Conservation (phyloP, 2,888 invertebrate species). For the Hetaerina titia region DNA sequence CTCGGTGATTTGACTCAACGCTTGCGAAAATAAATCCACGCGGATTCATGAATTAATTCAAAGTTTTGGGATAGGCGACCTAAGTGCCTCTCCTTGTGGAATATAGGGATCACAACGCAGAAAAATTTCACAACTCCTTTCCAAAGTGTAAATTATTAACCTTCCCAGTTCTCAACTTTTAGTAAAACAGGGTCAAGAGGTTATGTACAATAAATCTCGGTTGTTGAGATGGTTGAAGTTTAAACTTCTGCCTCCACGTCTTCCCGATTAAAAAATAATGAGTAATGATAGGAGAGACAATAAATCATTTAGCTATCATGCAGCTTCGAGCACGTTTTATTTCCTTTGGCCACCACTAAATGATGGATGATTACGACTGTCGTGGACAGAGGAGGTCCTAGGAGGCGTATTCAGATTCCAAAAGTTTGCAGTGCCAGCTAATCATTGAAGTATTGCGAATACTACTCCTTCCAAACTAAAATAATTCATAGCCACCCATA, state of each 20-base stretch:
- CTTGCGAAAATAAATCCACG: not conserved
- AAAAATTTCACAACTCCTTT: slow-evolving; percentile 42
- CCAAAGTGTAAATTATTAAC: slow-evolving; percentile 17
- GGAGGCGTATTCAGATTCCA: not conserved
- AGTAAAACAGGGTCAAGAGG: slow-evolving; percentile 59
- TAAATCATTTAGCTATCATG: slow-evolving; percentile 12
- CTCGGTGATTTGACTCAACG: not conserved
- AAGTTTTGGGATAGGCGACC: not conserved
- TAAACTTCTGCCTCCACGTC: not conserved
- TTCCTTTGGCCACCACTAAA: not conserved
- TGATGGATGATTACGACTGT: slow-evolving; percentile 24
- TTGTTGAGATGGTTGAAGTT: not conserved
- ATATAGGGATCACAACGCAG: not conserved
- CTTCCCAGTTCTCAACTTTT: slow-evolving; percentile 15
- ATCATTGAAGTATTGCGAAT: not conserved
- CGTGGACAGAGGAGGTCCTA: not conserved
- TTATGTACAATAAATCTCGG: slow-evolving; percentile 43
- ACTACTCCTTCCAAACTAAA: not conserved
- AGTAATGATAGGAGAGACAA: slow-evolving; percentile 12
- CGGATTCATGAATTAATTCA: slow-evolving; percentile 12
- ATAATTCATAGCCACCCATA: not conserved
- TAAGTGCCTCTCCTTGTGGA: not conserved
- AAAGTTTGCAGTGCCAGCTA: not conserved
- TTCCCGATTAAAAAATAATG: slow-evolving; percentile 32
- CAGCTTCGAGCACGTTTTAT: not conserved